A percentile compares a stretch with the other conserved stretches of the same genome.
phyloP scores from a whole-genome alignment of 2,113 vertebrate genomes.

The Hydrolagus affinis region DNA sequence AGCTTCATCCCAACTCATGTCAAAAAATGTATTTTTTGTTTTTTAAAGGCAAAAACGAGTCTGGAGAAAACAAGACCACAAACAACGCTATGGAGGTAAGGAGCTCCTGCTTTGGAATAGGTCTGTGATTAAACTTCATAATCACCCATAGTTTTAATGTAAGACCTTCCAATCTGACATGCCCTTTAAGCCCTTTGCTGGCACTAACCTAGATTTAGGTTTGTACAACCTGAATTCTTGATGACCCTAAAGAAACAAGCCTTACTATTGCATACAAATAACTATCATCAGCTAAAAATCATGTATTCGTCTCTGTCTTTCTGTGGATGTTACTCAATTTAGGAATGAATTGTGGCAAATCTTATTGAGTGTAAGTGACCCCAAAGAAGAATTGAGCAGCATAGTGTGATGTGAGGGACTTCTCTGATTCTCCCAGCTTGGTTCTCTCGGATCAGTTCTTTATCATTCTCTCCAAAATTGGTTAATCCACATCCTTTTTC shows the following conservation, averaged over 20 bases:
- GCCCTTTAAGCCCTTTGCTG: not conserved
- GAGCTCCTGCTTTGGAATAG: slow-evolving; percentile 47
- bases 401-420: not conserved
- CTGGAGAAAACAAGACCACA: slow-evolving; percentile 65
- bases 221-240: not conserved
- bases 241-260: not conserved
- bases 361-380: not conserved
- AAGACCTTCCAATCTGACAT: slow-evolving; percentile 4
- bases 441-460: slow-evolving; percentile 47
- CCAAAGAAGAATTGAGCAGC: not conserved
- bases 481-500: slow-evolving; percentile 49
- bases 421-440: slow-evolving; percentile 35
- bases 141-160: slow-evolving; percentile 8
- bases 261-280: not conserved
- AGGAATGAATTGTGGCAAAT: not conserved
- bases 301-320: not conserved
- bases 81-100: slow-evolving; percentile 95
- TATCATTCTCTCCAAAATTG: slow-evolving; percentile 55
- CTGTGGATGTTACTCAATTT: not conserved
- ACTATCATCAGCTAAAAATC: not conserved
- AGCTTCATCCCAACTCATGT: slow-evolving; percentile 19
- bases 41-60: slow-evolving; percentile 76
- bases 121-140: slow-evolving; percentile 15
- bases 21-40: slow-evolving; percentile 32
- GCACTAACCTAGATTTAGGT: not conserved